A percentile compares a stretch with the other conserved stretches of the same genome.
phyloP scores from a whole-genome alignment of 2,888 invertebrate genomes.

The Balanococcus diminutus region DNA sequence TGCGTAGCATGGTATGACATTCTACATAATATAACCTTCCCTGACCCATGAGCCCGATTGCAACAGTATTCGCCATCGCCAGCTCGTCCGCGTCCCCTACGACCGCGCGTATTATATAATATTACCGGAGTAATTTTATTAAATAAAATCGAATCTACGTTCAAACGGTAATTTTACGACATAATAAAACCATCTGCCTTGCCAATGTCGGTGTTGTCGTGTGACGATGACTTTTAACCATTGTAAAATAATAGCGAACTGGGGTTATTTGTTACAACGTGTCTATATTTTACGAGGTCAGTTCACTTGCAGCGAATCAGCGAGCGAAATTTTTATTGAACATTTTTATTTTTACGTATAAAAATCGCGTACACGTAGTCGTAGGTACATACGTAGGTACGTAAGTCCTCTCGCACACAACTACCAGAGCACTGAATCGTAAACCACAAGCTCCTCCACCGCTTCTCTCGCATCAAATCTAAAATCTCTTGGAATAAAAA shows the following conservation, averaged over 20 bases:
- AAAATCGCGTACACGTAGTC: background rate
- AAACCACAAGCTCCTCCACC: no score
- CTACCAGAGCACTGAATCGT: no score
- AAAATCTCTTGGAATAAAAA: no score
- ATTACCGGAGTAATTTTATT: background rate
- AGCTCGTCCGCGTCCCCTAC: background rate
- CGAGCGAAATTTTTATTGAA: background rate
- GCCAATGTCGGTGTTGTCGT: background rate
- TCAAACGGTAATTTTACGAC: constrained; percentile 30
- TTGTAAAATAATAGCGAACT: constrained; percentile 16
- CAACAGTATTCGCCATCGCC: no score
- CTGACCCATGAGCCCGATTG: no score
- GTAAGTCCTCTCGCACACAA: no score
- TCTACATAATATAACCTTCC: no score
- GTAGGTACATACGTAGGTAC: background rate
- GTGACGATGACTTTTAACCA: background rate
- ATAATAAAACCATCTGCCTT: constrained; percentile 25
- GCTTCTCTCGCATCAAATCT: no score
- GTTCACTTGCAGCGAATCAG: constrained; percentile 10
- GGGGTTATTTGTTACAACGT: constrained; percentile 35
- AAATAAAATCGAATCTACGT: constrained; percentile 34
- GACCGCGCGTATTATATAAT: background rate
- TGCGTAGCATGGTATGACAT: no score
- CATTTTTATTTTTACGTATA: constrained; percentile 1
- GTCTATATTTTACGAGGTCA: constrained; percentile 36